Conservation (phyloP, 1,140 invertebrate species). For the Cataglyphis hispanica region DNA sequence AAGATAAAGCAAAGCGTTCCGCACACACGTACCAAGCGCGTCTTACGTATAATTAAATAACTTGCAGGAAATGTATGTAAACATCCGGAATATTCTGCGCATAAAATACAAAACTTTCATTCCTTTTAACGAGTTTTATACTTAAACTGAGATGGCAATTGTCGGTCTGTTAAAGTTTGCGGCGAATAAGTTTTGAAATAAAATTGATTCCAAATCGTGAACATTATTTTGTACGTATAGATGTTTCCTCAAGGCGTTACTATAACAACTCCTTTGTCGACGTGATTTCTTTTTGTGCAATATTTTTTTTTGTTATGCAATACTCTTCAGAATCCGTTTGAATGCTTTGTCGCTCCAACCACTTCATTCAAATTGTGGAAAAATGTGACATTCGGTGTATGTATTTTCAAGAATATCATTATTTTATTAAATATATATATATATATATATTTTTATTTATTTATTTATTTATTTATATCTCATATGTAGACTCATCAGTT, state of each 20-base stretch:
- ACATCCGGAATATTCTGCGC: neutral
- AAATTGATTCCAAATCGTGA: constrained; percentile 1
- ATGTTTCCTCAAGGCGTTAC: neutral
- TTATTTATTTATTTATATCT: no score
- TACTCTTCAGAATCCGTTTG: neutral
- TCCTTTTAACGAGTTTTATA: neutral
- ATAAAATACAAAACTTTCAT: neutral
- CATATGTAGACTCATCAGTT: neutral
- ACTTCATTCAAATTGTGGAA: neutral
- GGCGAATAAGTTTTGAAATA: neutral
- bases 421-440: no score
- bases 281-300: neutral
- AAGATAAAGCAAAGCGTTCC: constrained; percentile 13
- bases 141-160: constrained; percentile 3
- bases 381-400: neutral
- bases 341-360: neutral
- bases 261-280: constrained; percentile 5
- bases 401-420: neutral
- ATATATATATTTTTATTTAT: no score
- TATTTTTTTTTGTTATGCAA: neutral
- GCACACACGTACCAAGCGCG: neutral
- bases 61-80: neutral
- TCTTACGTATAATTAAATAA: neutral
- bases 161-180: neutral
- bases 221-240: neutral